phyloP scores from a whole-genome alignment of 2,888 invertebrate species.

The Corythucha ciliata region DNA sequence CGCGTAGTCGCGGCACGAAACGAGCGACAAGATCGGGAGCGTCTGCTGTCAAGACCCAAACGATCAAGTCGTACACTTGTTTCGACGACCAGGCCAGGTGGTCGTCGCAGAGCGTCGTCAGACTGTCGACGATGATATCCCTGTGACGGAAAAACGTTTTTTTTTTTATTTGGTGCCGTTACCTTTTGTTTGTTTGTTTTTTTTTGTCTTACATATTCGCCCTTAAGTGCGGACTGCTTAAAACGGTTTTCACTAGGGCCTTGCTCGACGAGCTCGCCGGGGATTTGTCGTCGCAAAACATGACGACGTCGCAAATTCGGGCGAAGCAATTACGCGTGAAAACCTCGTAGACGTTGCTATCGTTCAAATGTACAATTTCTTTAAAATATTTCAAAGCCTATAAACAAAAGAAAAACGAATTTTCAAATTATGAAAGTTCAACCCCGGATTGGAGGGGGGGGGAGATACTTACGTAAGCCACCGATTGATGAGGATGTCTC shows the following conservation, averaged over 20 bases:
- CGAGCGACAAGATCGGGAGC: slow-evolving; percentile 39
- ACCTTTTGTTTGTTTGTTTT: not conserved
- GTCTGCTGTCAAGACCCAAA: slow-evolving; percentile 39
- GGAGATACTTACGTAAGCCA: slow-evolving; percentile 32
- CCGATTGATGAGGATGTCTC: slow-evolving; percentile 33
- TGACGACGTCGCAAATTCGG: slow-evolving; percentile 37
- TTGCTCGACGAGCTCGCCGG: slow-evolving; percentile 34
- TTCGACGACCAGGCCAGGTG: slow-evolving; percentile 44
- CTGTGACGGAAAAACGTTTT: slow-evolving; percentile 30
- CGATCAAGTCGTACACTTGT: slow-evolving; percentile 42
- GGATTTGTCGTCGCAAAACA: slow-evolving; percentile 37
- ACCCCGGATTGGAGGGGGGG: not conserved
- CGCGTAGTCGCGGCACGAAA: slow-evolving; percentile 40
- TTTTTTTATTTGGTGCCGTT: not conserved
- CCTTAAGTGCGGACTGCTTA: slow-evolving; percentile 24
- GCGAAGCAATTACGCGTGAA: slow-evolving; percentile 33
- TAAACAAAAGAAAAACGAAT: slow-evolving; percentile 24
- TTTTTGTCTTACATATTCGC: not conserved
- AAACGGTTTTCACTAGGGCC: slow-evolving; percentile 32
- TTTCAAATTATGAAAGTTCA: not conserved
- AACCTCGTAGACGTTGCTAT: slow-evolving; percentile 30
- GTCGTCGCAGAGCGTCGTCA: slow-evolving; percentile 41
- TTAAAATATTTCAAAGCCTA: slow-evolving; percentile 38
- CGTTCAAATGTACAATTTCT: slow-evolving; percentile 31
- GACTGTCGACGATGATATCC: slow-evolving; percentile 37